Conservation (phyloP, 2,888 invertebrate species). For the Platycheirus rosarum region DNA sequence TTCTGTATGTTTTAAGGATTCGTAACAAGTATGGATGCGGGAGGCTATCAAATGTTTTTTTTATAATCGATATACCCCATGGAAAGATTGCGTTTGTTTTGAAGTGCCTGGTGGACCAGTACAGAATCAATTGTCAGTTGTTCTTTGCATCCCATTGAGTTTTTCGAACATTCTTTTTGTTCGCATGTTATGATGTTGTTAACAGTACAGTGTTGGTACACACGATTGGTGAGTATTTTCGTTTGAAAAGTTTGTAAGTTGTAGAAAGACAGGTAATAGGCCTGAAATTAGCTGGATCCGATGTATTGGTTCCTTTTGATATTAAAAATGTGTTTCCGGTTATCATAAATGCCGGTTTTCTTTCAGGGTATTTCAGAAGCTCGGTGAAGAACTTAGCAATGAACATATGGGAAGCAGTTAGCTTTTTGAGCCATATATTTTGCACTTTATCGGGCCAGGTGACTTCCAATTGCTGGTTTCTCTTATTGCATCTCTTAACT, state of each 20-base stretch:
- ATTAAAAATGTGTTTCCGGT: slow-evolving; percentile 14
- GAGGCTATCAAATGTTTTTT: not conserved
- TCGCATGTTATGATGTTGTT: slow-evolving; percentile 29
- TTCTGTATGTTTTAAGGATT: not conserved
- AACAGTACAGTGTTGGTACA: slow-evolving; percentile 9
- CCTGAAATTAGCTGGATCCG: slow-evolving; percentile 8
- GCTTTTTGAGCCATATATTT: slow-evolving; percentile 18
- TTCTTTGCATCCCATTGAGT: slow-evolving; percentile 39
- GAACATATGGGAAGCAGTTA: not conserved
- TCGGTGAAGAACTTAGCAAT: not conserved
- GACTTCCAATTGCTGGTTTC: too few relatives aligned
- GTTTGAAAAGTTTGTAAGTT: slow-evolving; percentile 30
- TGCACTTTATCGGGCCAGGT: slow-evolving; percentile 22
- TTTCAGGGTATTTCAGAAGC: not conserved
- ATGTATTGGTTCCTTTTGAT: slow-evolving; percentile 14
- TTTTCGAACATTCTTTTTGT: slow-evolving; percentile 37
- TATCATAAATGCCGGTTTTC: not conserved
- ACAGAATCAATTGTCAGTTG: slow-evolving; percentile 32
- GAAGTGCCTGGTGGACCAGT: not conserved
- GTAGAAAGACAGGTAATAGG: slow-evolving; percentile 48
- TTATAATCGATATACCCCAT: slow-evolving; percentile 2
- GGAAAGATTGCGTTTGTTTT: slow-evolving; percentile 1
- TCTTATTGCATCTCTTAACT: not conserved
- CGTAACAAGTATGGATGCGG: not conserved
- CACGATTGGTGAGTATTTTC: slow-evolving; percentile 2